Evolutionary conservation across 2,113 vertebrate genomes (phyloP).

Genomic region (Ceyx cyanopectus): DNA sequence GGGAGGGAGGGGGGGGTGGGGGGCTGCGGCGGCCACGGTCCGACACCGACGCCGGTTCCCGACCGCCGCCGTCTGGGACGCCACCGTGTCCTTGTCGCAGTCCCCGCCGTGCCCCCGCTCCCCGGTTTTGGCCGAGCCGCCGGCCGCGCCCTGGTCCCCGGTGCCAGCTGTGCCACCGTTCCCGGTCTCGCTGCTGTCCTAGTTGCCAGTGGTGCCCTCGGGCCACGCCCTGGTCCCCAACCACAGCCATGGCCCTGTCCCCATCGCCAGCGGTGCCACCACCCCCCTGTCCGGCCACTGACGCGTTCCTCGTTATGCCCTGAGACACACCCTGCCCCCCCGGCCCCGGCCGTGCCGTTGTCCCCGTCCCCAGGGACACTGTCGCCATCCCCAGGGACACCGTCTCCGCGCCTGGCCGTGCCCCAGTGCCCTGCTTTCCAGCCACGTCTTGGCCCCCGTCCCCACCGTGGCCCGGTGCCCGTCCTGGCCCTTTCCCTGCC

Average conservation of each 20-base stretch:
- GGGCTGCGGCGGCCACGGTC: constrained; percentile 8
- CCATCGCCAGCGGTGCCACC: background rate
- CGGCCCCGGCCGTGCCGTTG: background rate
- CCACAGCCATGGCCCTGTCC: background rate
- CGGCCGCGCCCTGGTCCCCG: background rate
- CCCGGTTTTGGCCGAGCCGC: background rate
- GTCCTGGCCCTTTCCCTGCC: background rate
- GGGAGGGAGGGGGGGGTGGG: background rate
- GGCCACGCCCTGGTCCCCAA: background rate
- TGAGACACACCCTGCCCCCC: background rate
- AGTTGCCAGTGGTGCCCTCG: too few relatives aligned
- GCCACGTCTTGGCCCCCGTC: background rate
- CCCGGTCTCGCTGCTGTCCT: background rate
- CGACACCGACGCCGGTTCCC: background rate
- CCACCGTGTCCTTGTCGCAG: background rate
- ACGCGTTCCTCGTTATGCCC: background rate
- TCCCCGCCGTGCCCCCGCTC: background rate
- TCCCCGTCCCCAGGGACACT: background rate
- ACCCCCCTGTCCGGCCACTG: fast-evolving
- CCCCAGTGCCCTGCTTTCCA: constrained; percentile 29
- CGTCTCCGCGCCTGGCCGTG: background rate
- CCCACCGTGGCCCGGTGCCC: background rate
- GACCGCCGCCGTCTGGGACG: background rate
- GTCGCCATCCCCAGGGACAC: background rate
- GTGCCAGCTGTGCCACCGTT: background rate